Conservation (phyloP, 2,888 invertebrate genomes). For the Cephus runcator region DNA sequence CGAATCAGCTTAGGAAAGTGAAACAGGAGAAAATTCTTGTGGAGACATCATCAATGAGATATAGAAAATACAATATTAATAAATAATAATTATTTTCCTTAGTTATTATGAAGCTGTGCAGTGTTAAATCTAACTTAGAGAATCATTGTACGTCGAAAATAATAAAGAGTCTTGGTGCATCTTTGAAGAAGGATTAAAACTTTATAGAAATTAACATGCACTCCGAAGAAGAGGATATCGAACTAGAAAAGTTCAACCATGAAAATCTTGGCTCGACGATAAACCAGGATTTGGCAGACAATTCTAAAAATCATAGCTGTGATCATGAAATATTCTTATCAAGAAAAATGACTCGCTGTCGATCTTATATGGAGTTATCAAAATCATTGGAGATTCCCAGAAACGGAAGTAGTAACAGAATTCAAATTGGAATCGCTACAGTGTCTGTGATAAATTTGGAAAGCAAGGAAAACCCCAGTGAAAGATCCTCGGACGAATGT, state of each 20-base stretch:
- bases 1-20: constrained; percentile 3
- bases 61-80: background rate
- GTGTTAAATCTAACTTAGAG: background rate
- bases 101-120: background rate
- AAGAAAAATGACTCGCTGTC: background rate
- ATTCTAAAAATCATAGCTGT: background rate
- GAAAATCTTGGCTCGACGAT: background rate
- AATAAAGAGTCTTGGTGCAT: background rate
- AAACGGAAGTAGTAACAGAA: background rate
- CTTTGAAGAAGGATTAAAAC: background rate
- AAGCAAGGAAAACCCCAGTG: background rate
- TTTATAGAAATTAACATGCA: background rate
- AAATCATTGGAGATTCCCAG: background rate
- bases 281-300: background rate
- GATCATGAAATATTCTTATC: background rate
- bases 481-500: background rate
- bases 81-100: background rate
- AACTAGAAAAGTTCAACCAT: background rate
- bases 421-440: background rate
- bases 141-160: background rate
- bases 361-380: background rate
- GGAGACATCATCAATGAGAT: background rate
- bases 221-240: background rate
- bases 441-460: background rate
- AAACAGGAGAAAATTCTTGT: background rate